These are phyloP conservation scores for Chymomyza procnemis DNA, from an alignment of 2,888 invertebrate species.

Conservation along the genomic window DNA sequence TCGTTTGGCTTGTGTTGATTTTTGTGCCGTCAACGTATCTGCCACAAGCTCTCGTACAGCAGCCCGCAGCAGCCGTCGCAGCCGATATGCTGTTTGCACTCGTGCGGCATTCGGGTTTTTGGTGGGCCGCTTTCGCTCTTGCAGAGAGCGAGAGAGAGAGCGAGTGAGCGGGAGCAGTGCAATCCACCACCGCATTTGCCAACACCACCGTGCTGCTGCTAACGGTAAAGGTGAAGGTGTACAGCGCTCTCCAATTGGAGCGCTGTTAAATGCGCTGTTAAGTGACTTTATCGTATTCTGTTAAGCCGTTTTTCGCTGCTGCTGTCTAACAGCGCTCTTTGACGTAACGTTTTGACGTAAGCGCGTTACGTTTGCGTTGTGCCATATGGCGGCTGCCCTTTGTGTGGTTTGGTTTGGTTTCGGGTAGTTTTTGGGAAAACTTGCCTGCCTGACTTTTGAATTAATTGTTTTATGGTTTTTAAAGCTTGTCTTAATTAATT, in stretches of 20 bases:
- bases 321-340: slow-evolving; percentile 13
- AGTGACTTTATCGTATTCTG: slow-evolving; percentile 29
- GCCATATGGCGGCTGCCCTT: slow-evolving; percentile 1
- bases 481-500: background rate
- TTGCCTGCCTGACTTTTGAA: background rate
- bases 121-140: background rate
- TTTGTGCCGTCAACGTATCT: slow-evolving; percentile 38
- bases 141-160: no score
- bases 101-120: slow-evolving; percentile 15
- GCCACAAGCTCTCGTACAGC: background rate
- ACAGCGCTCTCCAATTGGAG: slow-evolving; percentile 59
- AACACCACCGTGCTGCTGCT: slow-evolving; percentile 15
- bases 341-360: slow-evolving; percentile 43
- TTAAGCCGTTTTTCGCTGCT: slow-evolving; percentile 29
- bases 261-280: slow-evolving; percentile 21
- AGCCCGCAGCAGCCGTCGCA: background rate
- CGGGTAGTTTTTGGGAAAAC: background rate
- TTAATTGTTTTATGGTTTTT: background rate
- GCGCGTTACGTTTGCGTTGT: background rate
- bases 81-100: background rate
- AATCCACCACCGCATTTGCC: background rate
- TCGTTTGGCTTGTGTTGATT: slow-evolving; percentile 61
- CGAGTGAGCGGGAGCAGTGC: no score
- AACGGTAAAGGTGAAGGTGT: background rate
- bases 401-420: background rate